A percentile compares a stretch with the other conserved stretches of the same genome.
These are phyloP conservation scores for Saccostrea cuccullata DNA, from an alignment of 1,140 invertebrate species.

Conservation along the genomic window DNA sequence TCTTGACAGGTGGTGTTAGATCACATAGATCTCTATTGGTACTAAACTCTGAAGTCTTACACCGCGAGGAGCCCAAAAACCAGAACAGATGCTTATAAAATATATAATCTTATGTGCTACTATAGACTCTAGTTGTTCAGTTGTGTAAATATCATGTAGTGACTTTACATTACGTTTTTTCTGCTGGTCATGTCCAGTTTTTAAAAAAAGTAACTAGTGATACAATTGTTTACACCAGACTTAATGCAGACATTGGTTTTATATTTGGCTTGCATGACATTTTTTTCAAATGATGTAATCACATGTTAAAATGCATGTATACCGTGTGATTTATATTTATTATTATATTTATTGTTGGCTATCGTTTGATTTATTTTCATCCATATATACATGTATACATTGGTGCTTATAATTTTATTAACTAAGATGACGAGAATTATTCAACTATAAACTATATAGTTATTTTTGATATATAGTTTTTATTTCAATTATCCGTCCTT, in stretches of 20 bases:
- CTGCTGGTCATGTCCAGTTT: neutral
- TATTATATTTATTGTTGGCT: conserved; percentile 9
- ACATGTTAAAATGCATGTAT: conserved; percentile 15
- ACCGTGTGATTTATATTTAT: neutral
- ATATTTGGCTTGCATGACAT: conserved; percentile 8
- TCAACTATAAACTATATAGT: too few relatives aligned
- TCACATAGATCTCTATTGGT: conserved; percentile 74
- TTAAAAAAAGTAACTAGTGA: neutral
- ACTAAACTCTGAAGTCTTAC: conserved; percentile 52
- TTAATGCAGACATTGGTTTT: conserved; percentile 29
- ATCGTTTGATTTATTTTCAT: neutral
- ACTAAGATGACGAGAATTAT: neutral
- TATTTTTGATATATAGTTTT: too few relatives aligned
- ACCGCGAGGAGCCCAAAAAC: neutral
- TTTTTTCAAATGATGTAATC: neutral
- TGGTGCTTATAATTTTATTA: conserved; percentile 8
- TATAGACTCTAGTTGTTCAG: conserved; percentile 20
- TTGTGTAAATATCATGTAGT: conserved; percentile 28
- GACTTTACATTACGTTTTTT: conserved; percentile 30
- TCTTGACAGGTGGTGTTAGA: conserved; percentile 71
- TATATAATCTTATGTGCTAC: neutral
- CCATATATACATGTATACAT: conserved; percentile 3
- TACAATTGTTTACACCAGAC: neutral
- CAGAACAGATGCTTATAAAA: conserved; percentile 2
- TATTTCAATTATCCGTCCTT: too few relatives aligned